These are phyloP conservation scores for Smutsia gigantea DNA, from an alignment of 2,797 vertebrate genomes.

Conservation along the genomic window DNA sequence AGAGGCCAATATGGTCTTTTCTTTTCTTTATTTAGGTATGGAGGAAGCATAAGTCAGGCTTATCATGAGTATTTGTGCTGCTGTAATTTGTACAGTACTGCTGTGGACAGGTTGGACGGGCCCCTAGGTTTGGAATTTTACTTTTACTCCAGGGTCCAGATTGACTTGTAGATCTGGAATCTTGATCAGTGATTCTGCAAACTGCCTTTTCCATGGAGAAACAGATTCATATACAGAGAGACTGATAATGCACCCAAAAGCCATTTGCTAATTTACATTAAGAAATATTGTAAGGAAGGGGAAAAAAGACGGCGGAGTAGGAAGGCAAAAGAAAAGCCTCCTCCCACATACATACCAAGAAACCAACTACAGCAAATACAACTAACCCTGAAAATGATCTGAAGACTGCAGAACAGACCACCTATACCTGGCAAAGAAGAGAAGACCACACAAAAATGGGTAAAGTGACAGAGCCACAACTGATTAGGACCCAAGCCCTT, in stretches of 20 bases:
- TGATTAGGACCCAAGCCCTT: too few relatives aligned
- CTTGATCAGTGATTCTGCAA: conserved; percentile 4
- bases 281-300: neutral
- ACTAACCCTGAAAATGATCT: too few relatives aligned
- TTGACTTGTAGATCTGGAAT: conserved; percentile 20
- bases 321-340: too few relatives aligned
- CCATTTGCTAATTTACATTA: conserved; percentile 35
- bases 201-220: neutral
- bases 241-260: neutral
- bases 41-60: neutral
- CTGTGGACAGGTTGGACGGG: neutral
- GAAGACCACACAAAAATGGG: too few relatives aligned
- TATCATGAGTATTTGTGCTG: neutral
- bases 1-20: neutral
- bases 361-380: too few relatives aligned
- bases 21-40: neutral
- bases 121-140: conserved; percentile 1
- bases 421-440: too few relatives aligned
- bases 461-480: too few relatives aligned
- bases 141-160: neutral
- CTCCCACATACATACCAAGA: too few relatives aligned
- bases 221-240: neutral
- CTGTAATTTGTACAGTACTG: neutral
- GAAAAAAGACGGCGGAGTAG: too few relatives aligned
- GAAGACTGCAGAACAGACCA: too few relatives aligned